Evolutionary conservation across 2,113 vertebrate species (phyloP), one percentile per base, ranked within the genome.

Genomic region (Clarias magur): DNA sequence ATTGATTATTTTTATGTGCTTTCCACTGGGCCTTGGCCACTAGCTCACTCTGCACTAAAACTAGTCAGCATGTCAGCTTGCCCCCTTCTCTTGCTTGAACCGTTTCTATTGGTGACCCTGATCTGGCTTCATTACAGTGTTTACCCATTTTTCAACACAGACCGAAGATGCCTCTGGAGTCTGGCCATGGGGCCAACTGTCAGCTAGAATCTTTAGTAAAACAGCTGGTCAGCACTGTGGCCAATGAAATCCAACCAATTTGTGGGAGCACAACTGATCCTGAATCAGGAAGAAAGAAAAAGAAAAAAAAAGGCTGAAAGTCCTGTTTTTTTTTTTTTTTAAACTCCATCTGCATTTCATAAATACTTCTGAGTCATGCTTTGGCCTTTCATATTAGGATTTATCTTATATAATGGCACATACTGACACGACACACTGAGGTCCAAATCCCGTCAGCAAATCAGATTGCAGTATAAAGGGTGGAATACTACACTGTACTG

Each of bases 401-500:
- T 56, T 56, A 56, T 3, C 25, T 9, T 57, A 57, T 79, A 75
- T 48, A 75, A 75, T 25, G 54, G 70, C 70, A 27, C n/a, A 60
- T 79, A n/a, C 21, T 62, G 60, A 48, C 48, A 48, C 30, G 34
- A 53, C 25, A 73, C 19, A 72, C 16, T 59, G 16, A 54, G 27
- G 42, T 56, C 34, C 65, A 25, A 42, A 53, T 53, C 21, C 62
- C 6, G 53, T 42, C 23, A 72, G 67, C 17, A 16, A 82, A 19
- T 25, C n/a, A 53, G 9, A 88, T 80, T 88, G 87, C 21, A 76
- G 88, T 83, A 84, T 86, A 89, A 38, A 82, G 83, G 57, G 23
- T 70, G 87, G 84, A 86, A 84, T 68, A 72, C 59, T 79, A 86
- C 87, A 81, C 42, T 89, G 83, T 72, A 89, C 81, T 82, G 76